A percentile compares a stretch with the other conserved stretches of the same genome.
Conservation (phyloP, 2,888 invertebrate genomes). For the Odontocolon sp. region DNA sequence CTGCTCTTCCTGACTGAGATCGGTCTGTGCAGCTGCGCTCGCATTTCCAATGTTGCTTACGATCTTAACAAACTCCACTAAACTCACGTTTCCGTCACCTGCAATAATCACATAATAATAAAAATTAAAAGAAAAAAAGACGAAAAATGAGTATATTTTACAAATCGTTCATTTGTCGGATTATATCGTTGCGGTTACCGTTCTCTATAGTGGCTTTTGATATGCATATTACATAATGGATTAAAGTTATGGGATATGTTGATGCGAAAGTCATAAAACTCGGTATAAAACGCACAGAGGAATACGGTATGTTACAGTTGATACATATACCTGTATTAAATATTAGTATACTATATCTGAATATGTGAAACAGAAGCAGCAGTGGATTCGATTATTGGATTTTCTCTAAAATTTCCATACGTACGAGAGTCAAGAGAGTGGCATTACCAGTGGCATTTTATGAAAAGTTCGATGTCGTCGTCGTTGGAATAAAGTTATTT, state of each 20-base stretch:
- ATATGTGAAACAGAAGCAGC: conserved; percentile 53
- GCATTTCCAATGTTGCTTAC: conserved; percentile 88
- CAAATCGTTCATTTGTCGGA: neutral
- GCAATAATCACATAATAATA: conserved; percentile 50
- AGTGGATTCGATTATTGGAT: conserved; percentile 52
- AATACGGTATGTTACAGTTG: neutral
- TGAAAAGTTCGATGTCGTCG: conserved; percentile 49
- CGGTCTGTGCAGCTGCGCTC: conserved; percentile 85
- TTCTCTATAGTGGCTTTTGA: neutral
- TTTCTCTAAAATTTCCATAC: conserved; percentile 53
- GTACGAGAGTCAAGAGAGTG: conserved; percentile 1
- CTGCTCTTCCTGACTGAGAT: conserved; percentile 88
- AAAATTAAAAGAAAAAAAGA: neutral
- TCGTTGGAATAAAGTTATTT: conserved; percentile 42
- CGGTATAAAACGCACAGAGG: neutral
- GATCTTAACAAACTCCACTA: conserved; percentile 94
- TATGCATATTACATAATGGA: conserved; percentile 28
- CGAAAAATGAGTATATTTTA: neutral
- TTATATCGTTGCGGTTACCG: neutral
- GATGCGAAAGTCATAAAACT: neutral
- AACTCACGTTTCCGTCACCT: conserved; percentile 94
- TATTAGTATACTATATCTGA: too few species aligned
- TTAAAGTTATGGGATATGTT: conserved; percentile 12
- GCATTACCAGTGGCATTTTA: conserved; percentile 7
- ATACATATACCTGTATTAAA: conserved; percentile 30